These are phyloP conservation scores for Macrosoma leucophasiata DNA, from an alignment of 2,888 invertebrate genomes.

Conservation along the genomic window DNA sequence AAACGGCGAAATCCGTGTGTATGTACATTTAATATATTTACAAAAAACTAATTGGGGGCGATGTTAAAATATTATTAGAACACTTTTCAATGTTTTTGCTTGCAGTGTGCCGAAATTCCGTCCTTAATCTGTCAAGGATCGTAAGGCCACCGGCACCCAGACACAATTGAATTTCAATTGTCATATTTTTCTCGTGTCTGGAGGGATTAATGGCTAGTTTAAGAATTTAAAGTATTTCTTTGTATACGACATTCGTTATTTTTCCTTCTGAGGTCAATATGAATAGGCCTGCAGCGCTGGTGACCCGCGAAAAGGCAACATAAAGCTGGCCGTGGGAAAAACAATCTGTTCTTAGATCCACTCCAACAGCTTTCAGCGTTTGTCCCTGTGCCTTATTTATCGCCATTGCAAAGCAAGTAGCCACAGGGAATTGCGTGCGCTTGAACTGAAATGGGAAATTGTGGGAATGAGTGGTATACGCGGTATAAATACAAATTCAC, in stretches of 20 bases:
- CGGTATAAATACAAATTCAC: conserved; percentile 21
- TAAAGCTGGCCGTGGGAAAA: conserved; percentile 14
- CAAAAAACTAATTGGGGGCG: too few relatives aligned
- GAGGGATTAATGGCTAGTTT: too few relatives aligned
- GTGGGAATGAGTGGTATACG: conserved; percentile 19
- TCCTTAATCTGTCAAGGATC: too few relatives aligned
- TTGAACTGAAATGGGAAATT: conserved; percentile 20
- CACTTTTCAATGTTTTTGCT: too few relatives aligned
- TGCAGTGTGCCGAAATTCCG: not conserved
- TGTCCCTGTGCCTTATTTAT: conserved; percentile 18
- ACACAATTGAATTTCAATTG: too few relatives aligned
- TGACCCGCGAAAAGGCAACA: conserved; percentile 12
- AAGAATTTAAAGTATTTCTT: not conserved
- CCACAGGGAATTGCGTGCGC: conserved; percentile 14
- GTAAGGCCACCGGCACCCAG: too few relatives aligned
- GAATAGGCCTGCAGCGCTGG: not conserved
- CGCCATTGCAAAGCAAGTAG: conserved; percentile 17
- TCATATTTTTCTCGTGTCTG: too few relatives aligned
- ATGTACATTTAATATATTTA: too few relatives aligned
- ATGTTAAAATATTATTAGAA: too few relatives aligned
- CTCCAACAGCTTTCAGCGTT: conserved; percentile 10
- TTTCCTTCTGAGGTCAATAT: not conserved
- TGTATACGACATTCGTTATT: not conserved
- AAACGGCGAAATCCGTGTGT: too few relatives aligned
- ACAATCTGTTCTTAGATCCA: conserved; percentile 7